phyloP scores from a whole-genome alignment of 2,888 invertebrate species.

The Eremobia ochroleuca region DNA sequence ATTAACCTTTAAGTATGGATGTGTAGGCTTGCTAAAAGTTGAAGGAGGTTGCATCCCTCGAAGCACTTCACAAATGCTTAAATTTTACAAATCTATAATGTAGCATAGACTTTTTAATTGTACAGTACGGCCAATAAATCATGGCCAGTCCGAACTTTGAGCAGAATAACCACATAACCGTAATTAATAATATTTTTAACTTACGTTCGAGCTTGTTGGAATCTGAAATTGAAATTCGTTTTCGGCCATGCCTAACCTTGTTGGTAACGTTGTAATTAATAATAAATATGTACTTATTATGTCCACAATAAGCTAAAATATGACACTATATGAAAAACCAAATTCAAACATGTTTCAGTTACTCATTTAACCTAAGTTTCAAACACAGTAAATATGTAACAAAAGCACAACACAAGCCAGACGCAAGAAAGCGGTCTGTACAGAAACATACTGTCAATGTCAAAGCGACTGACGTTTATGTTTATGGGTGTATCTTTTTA shows the following conservation, averaged over 20 bases:
- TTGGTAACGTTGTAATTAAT: not conserved
- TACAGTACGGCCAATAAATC: not conserved
- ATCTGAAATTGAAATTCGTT: conserved; percentile 29
- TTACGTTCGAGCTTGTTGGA: conserved; percentile 42
- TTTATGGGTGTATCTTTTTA: no score
- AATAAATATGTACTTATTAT: not conserved
- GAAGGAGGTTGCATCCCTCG: not conserved
- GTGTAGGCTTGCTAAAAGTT: no score
- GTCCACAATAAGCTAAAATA: not conserved
- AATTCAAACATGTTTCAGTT: conserved; percentile 1
- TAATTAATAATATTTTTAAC: conserved; percentile 26
- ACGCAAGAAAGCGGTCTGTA: not conserved
- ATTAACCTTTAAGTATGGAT: no score
- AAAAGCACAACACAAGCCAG: conserved; percentile 4
- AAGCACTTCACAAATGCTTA: not conserved
- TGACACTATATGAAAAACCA: not conserved
- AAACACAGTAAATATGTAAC: not conserved
- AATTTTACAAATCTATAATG: not conserved
- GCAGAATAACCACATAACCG: no score
- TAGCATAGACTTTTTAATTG: not conserved
- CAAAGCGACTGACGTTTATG: no score
- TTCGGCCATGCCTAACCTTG: conserved; percentile 20
- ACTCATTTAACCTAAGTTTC: not conserved
- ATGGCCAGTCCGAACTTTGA: not conserved
- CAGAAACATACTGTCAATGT: no score